Percentiles rank a stretch among this genome's conserved stretches.
These are phyloP conservation scores for Ploceus nigricollis DNA, from an alignment of 2,113 vertebrate genomes.

Conservation along the genomic window DNA sequence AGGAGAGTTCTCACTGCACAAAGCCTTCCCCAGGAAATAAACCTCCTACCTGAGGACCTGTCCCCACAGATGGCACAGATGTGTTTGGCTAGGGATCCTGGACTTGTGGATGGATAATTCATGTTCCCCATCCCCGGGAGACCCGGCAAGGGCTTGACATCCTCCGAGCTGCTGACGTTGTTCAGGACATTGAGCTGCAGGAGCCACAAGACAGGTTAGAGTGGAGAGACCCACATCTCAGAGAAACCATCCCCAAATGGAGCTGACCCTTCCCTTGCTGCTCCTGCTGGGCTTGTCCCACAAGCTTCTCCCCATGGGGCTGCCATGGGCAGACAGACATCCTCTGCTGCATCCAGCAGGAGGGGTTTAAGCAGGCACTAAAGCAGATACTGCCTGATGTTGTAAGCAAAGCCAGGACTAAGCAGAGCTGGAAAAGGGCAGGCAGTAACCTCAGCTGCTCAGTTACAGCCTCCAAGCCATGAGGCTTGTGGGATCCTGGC, in stretches of 20 bases:
- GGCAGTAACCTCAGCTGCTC: neutral
- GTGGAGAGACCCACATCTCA: neutral
- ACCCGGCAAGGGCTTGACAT: constrained; percentile 88
- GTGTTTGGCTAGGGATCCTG: constrained; percentile 90
- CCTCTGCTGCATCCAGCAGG: neutral
- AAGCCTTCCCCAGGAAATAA: neutral
- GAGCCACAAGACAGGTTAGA: neutral
- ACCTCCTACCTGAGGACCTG: constrained; percentile 88
- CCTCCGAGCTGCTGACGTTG: constrained; percentile 85
- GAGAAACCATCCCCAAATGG: neutral
- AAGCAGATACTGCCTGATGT: neutral
- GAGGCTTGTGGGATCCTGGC: neutral
- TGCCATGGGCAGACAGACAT: neutral
- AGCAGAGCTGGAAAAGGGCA: neutral
- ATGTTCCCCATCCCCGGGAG: constrained; percentile 81
- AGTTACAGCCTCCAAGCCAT: neutral
- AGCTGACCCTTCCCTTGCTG: neutral
- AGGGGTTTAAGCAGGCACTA: neutral
- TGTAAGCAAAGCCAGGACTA: neutral
- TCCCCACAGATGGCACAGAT: constrained; percentile 97
- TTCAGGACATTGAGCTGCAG: constrained; percentile 87
- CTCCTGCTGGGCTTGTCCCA: neutral
- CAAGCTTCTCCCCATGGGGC: neutral
- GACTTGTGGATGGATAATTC: constrained; percentile 87
- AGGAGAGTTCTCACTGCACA: neutral